phyloP scores from a whole-genome alignment of 64 coral and sea anemone species.

The Exaiptasia diaphana region DNA sequence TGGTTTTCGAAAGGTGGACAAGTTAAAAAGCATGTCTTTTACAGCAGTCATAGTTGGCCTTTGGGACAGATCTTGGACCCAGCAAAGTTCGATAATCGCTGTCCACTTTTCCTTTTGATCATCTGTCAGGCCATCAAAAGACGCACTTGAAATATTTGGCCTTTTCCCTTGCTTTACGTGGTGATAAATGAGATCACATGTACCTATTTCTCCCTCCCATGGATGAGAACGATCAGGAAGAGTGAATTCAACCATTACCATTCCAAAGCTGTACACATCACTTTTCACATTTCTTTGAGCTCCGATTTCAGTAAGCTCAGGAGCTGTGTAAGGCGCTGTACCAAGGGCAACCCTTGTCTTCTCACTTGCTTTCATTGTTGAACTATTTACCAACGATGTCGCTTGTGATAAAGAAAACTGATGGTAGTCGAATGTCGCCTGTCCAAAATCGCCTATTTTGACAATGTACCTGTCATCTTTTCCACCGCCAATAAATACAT shows the following conservation, averaged over 20 bases:
- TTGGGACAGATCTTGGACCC: not conserved
- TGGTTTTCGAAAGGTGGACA: too few species aligned
- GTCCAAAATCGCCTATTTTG: conserved; percentile 45
- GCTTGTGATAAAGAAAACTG: conserved; percentile 27
- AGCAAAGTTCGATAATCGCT: not conserved
- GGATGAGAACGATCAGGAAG: conserved; percentile 11
- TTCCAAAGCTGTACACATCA: conserved; percentile 41
- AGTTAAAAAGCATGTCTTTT: not conserved
- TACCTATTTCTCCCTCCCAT: conserved; percentile 25
- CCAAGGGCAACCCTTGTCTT: conserved; percentile 5
- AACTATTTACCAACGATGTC: not conserved
- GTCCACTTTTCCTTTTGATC: not conserved
- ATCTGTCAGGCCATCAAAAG: not conserved
- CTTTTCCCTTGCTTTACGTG: conserved; percentile 12
- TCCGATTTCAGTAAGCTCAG: conserved; percentile 19
- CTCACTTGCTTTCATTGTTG: not conserved
- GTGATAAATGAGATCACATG: not conserved
- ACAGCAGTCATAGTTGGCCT: not conserved
- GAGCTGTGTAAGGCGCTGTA: conserved; percentile 46
- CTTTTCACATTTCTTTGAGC: not conserved
- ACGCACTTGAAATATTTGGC: not conserved
- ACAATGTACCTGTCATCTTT: not conserved
- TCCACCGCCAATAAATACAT: conserved; percentile 3
- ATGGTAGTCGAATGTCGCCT: not conserved
- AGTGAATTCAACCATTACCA: conserved; percentile 49